phyloP scores from a whole-genome alignment of 1,140 invertebrate species.

The Aphaenogaster rudis region DNA sequence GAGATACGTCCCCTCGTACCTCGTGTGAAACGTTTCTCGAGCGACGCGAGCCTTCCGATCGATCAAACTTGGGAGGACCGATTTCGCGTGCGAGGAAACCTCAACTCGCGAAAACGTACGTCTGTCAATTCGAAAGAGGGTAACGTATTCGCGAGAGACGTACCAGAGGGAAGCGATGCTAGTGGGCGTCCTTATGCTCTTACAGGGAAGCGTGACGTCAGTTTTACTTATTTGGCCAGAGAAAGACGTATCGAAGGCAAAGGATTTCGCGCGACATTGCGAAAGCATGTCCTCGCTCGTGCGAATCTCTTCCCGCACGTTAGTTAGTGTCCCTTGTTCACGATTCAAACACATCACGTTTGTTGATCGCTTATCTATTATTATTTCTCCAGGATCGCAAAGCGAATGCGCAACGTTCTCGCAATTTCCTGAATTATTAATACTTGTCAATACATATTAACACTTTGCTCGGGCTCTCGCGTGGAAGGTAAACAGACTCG shows the following conservation, averaged over 20 bases:
- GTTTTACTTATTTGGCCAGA: slow-evolving; percentile 86
- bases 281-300: slow-evolving; percentile 27
- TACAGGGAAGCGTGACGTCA: slow-evolving; percentile 82
- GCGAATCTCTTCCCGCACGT: slow-evolving; percentile 14
- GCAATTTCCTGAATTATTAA: neutral
- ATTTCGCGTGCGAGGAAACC: neutral
- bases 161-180: slow-evolving; percentile 25
- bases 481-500: neutral
- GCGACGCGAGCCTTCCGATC: neutral
- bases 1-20: no score
- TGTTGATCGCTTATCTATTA: neutral
- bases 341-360: neutral
- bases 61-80: neutral
- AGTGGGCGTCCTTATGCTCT: slow-evolving; percentile 78
- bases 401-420: neutral
- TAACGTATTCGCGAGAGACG: neutral
- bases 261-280: slow-evolving; percentile 71
- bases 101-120: neutral
- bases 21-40: neutral
- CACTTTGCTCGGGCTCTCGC: neutral
- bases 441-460: neutral
- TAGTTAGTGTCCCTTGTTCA: slow-evolving; percentile 10
- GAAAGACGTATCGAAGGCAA: slow-evolving; percentile 80
- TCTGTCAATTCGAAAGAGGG: neutral
- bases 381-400: neutral